Percentiles rank a stretch among this genome's conserved stretches.
Conservation (phyloP, 2,113 vertebrate genomes). For the Periophthalmodon schlosseri region DNA sequence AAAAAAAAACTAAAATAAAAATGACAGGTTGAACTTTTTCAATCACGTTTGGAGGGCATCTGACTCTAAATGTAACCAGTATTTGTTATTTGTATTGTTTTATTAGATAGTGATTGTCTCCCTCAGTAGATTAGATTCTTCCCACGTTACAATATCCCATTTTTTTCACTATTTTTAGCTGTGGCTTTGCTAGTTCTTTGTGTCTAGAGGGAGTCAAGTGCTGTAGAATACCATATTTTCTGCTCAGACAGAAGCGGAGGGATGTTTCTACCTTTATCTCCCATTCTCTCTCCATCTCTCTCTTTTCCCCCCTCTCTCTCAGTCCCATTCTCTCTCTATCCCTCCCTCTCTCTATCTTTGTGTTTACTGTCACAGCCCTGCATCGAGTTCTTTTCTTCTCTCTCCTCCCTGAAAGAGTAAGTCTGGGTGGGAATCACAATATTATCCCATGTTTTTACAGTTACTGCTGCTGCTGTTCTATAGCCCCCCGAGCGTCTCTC, state of each 20-base stretch:
- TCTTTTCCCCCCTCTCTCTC: too few species aligned
- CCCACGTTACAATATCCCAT: too few species aligned
- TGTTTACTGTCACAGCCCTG: slow-evolving; percentile 3
- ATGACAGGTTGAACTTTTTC: too few species aligned
- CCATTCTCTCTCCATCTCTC: neutral
- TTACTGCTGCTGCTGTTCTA: neutral
- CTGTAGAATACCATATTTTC: neutral
- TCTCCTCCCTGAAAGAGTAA: neutral
- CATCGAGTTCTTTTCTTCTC: neutral
- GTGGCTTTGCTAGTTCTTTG: neutral
- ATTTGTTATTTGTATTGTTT: too few species aligned
- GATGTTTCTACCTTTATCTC: neutral
- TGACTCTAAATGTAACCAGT: too few species aligned
- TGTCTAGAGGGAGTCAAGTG: neutral
- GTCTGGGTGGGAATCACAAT: slow-evolving; percentile 5
- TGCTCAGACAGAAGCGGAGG: slow-evolving; percentile 3
- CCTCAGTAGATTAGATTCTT: too few species aligned
- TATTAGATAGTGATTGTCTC: too few species aligned
- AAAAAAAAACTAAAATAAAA: too few species aligned
- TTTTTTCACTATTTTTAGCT: too few species aligned
- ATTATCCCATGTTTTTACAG: slow-evolving; percentile 8
- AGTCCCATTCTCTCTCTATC: too few species aligned
- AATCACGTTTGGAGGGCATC: too few species aligned
- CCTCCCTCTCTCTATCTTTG: neutral
- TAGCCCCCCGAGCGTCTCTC: too few species aligned